Conservation (phyloP, 2,797 vertebrate genomes). For the Sebastes wilsoni region DNA sequence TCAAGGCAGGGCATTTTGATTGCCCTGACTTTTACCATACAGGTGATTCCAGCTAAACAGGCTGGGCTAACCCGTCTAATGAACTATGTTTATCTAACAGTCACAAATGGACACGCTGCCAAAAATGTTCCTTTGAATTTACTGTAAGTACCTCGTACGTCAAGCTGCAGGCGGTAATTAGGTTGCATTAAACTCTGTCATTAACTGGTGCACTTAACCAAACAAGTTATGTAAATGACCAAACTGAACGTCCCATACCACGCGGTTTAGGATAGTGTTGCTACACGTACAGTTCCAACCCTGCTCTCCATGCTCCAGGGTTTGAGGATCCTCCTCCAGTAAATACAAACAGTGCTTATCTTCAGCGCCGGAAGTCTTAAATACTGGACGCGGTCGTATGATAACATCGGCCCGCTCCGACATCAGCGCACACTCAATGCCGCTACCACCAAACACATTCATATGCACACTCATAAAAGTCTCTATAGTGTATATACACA, state of each 20-base stretch:
- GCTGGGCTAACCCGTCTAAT: neutral
- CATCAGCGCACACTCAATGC: constrained; percentile 5
- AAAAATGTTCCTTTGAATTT: neutral
- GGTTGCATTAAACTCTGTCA: neutral
- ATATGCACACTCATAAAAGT: constrained; percentile 54
- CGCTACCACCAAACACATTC: constrained; percentile 4
- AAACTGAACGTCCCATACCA: neutral
- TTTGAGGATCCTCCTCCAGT: constrained; percentile 18
- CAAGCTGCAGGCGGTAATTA: constrained; percentile 3
- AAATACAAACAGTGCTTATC: constrained; percentile 60
- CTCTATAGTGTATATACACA: constrained; percentile 44
- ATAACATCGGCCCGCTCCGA: constrained; percentile 30
- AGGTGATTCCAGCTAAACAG: neutral
- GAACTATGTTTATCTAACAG: neutral
- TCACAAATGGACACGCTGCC: neutral
- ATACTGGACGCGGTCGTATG: constrained; percentile 6
- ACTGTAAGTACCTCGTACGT: neutral
- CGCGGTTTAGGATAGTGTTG: neutral
- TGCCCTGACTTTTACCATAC: neutral
- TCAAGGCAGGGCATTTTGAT: neutral
- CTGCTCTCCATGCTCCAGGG: neutral
- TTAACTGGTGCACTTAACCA: neutral
- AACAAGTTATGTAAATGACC: neutral
- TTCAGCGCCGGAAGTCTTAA: constrained; percentile 45
- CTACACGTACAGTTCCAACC: neutral